Percentiles rank a stretch among this genome's conserved stretches.
Conservation (phyloP, 1,140 invertebrate genomes). For the Procambarus virginalis region DNA sequence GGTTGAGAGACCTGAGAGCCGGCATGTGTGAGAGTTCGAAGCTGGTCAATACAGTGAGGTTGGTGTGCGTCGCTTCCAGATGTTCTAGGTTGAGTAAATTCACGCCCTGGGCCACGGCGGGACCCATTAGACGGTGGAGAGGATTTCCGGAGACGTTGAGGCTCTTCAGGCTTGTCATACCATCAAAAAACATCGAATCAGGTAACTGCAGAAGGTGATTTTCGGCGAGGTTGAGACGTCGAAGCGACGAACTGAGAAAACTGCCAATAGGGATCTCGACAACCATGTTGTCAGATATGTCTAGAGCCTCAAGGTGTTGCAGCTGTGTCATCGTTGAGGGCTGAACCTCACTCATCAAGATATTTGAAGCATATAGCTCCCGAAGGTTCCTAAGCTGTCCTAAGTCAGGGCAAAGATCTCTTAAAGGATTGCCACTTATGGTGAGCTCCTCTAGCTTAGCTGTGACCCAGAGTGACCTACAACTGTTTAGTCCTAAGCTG, state of each 20-base stretch:
- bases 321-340: conserved; percentile 84
- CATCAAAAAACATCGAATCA: conserved; percentile 52
- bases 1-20: conserved; percentile 84
- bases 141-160: conserved; percentile 91
- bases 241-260: conserved; percentile 71
- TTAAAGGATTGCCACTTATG: conserved; percentile 64
- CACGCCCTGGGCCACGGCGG: conserved; percentile 16
- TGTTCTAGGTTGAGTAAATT: conserved; percentile 48
- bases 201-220: conserved; percentile 83
- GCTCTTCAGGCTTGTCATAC: conserved; percentile 80
- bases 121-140: conserved; percentile 83
- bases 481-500: conserved; percentile 43
- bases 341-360: conserved; percentile 82
- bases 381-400: conserved; percentile 41
- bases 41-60: conserved; percentile 81
- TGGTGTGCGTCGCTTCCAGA: conserved; percentile 86
- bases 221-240: conserved; percentile 84
- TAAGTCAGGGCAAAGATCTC: conserved; percentile 50
- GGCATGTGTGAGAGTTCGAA: conserved; percentile 81
- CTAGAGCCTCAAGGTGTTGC: conserved; percentile 82
- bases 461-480: conserved; percentile 41
- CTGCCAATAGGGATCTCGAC: conserved; percentile 81
- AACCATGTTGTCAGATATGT: conserved; percentile 89
- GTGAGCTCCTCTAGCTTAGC: conserved; percentile 52
- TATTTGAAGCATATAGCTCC: conserved; percentile 61